Base-by-base conservation (phyloP, 2,888 invertebrate species). In the Platerodrilus igneus region DNA sequence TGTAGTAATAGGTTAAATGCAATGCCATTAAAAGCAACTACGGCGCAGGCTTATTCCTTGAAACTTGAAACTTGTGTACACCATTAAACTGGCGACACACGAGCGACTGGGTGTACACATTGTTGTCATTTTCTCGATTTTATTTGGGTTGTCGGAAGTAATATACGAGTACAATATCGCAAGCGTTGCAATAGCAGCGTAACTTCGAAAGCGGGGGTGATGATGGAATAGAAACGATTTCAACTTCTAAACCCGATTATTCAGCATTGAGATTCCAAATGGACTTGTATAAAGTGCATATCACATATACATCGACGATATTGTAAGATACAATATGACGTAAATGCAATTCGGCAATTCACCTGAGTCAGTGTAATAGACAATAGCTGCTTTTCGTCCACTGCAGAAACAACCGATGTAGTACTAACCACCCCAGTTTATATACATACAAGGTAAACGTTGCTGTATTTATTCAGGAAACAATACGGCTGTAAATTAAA, bases 181-280 rank as follows among this genome's bases (percentile, higher is more conserved):
- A 17, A 31, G 37, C 33, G 42, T 29, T 23, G 33, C 28, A 25
- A 28, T 3, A 14, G 21, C 21, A 28, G 33, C 37, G 17, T 29
- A 21, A 29, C 33, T 25, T 23, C 25, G 29, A 38, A 25, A 7
- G 25, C 17, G 20, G 34, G 38, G 23, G 31, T 29, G 38, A 30
- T 31, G 48, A 48, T 37, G 40, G 41, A 45, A 39, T 37, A 32
- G 28, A 32, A 30, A 22, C 38, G 37, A 37, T 29, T 37, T 29
- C 37, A 48, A 48, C 48, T 46, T 33, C 43, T 32, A 49, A 50
- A 51, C 45, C 49, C 45, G 45, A 49, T 51, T 51, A 51, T 41
- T 37, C 32, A 39, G 38, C 41, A 49, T 49, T 47, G 45, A 47
- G 45, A 43, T 45, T 45, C 37, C 44, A 45, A 51, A 51, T 49